These are phyloP conservation scores for Pristionchus maxplancki DNA, from an alignment of 2,888 invertebrate genomes.

Conservation along the genomic window DNA sequence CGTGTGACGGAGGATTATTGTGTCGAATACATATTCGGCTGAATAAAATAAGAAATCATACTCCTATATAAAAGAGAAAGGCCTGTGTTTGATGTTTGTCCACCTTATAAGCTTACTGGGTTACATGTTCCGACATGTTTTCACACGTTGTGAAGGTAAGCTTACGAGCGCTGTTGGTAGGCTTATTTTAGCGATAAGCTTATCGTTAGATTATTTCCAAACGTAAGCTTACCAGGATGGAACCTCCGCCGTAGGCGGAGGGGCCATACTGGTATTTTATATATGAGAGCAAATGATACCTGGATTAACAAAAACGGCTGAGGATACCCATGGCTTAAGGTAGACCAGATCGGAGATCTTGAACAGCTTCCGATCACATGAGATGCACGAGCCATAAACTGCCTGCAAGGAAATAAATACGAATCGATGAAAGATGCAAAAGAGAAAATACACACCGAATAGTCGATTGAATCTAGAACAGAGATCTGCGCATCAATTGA, in stretches of 20 bases:
- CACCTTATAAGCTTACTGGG: no score
- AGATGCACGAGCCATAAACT: background rate
- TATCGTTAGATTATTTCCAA: no score
- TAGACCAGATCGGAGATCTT: background rate
- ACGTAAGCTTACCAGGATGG: no score
- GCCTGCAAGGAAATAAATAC: background rate
- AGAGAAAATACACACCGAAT: background rate
- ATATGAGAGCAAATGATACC: background rate
- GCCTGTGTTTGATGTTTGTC: no score
- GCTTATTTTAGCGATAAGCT: no score
- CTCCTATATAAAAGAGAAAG: no score
- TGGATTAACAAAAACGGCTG: slow-evolving; percentile 28
- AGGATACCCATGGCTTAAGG: slow-evolving; percentile 15
- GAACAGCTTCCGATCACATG: background rate
- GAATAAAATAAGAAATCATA: background rate
- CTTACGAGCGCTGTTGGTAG: no score
- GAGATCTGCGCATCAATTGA: slow-evolving; percentile 19
- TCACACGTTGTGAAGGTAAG: no score
- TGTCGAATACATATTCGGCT: slow-evolving; percentile 35
- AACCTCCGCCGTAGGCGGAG: no score
- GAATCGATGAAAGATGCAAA: no score
- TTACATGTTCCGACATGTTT: no score
- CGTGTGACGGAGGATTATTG: slow-evolving; percentile 10
- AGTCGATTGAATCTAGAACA: slow-evolving; percentile 23
- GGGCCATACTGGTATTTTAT: no score